Percentiles rank a stretch among this genome's conserved stretches.
These are phyloP conservation scores for Emmelina monodactyla DNA, from an alignment of 2,888 invertebrate genomes.

Conservation along the genomic window DNA sequence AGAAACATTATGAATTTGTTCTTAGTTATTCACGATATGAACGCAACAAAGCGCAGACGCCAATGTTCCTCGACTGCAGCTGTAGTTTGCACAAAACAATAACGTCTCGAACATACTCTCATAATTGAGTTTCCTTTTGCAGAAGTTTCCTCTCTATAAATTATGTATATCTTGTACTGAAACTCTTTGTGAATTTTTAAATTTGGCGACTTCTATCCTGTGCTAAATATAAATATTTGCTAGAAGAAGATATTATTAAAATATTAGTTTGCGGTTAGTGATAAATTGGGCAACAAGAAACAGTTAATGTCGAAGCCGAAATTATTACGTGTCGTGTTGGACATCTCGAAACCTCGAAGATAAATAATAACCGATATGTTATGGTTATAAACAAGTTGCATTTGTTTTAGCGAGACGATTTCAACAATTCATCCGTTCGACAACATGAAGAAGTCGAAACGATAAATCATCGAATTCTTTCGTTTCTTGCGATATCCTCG, in stretches of 20 bases:
- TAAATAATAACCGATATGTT: too few relatives aligned
- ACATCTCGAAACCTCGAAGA: too few relatives aligned
- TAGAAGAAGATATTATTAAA: neutral
- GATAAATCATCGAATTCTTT: slow-evolving; percentile 20
- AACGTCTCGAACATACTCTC: neutral
- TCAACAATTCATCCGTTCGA: too few relatives aligned
- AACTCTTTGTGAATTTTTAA: neutral
- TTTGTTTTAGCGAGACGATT: too few relatives aligned
- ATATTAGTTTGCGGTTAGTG: slow-evolving; percentile 3
- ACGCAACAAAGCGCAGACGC: neutral
- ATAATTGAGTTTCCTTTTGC: slow-evolving; percentile 1
- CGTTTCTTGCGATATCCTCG: slow-evolving; percentile 1
- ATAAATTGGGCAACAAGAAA: slow-evolving; percentile 21
- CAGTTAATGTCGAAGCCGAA: slow-evolving; percentile 20
- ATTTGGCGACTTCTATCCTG: neutral
- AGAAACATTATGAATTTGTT: neutral
- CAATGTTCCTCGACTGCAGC: neutral
- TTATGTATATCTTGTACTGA: slow-evolving; percentile 1
- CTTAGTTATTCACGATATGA: neutral
- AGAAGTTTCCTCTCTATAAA: slow-evolving; percentile 1
- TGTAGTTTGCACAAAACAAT: slow-evolving; percentile 1
- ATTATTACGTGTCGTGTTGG: slow-evolving; percentile 19
- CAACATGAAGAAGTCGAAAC: slow-evolving; percentile 13
- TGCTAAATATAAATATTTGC: neutral
- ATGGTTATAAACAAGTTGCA: too few relatives aligned